Conservation (phyloP, 1,140 invertebrate genomes). For the Diorhabda elongata region DNA sequence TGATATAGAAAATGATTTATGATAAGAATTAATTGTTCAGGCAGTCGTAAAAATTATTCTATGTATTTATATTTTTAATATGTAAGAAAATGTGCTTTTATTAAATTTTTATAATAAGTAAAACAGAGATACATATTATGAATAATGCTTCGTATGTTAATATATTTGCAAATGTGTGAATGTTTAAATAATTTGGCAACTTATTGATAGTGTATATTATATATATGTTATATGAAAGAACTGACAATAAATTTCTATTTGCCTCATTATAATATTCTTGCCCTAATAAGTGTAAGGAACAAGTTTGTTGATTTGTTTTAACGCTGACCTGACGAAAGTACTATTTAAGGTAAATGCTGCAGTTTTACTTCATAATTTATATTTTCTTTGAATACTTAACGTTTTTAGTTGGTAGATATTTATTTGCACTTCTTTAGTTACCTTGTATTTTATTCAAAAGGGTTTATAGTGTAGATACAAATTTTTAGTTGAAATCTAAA, state of each 20-base stretch:
- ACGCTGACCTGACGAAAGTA: background rate
- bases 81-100: no score
- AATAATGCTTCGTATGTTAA: no score
- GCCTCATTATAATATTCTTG: constrained; percentile 27
- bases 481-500: constrained; percentile 23
- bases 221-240: constrained; percentile 22
- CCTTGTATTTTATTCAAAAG: constrained; percentile 28
- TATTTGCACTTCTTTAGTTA: constrained; percentile 37
- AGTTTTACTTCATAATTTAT: constrained; percentile 27
- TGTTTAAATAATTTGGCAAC: no score
- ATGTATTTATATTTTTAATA: no score
- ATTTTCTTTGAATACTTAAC: constrained; percentile 27
- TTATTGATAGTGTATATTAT: background rate
- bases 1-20: no score
- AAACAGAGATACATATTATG: no score
- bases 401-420: constrained; percentile 31
- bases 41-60: no score
- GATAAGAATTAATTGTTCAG: no score
- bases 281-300: constrained; percentile 18
- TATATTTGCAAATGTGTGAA: no score
- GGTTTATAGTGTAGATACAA: constrained; percentile 27
- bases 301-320: background rate
- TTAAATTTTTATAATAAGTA: no score
- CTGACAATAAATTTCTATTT: constrained; percentile 31
- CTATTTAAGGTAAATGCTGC: constrained; percentile 31